phyloP scores from a whole-genome alignment of 2,888 invertebrate species.

The Esperia sulphurella region DNA sequence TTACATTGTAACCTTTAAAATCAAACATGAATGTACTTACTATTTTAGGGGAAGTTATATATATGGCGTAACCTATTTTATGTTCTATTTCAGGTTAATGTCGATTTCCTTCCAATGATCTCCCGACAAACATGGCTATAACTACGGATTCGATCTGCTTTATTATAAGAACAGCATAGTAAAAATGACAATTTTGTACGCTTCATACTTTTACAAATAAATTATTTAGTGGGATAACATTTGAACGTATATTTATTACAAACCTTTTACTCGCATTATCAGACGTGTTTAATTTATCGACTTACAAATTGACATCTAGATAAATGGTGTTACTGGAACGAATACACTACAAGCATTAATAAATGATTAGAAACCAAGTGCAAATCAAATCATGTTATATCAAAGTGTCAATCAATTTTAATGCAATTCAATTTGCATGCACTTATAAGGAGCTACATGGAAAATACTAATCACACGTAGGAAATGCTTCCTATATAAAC shows the following conservation, averaged over 20 bases:
- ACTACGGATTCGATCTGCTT: constrained; percentile 16
- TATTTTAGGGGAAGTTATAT: neutral
- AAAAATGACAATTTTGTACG: constrained; percentile 28
- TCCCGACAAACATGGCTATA: constrained; percentile 17
- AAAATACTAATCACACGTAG: constrained; percentile 13
- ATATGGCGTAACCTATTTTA: neutral
- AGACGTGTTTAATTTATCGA: neutral
- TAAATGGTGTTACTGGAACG: constrained; percentile 24
- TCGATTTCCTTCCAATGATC: constrained; percentile 17
- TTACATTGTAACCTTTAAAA: neutral
- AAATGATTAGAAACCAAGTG: constrained; percentile 13
- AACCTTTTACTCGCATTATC: neutral
- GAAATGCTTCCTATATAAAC: neutral
- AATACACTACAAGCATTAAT: constrained; percentile 18
- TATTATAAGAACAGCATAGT: constrained; percentile 23
- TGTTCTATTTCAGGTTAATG: constrained; percentile 16
- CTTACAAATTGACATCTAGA: constrained; percentile 16
- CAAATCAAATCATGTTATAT: constrained; percentile 22
- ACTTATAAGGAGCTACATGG: constrained; percentile 19
- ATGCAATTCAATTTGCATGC: constrained; percentile 13
- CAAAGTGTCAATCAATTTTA: constrained; percentile 28
- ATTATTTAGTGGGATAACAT: constrained; percentile 32
- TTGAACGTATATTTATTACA: constrained; percentile 1
- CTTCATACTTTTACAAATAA: constrained; percentile 23
- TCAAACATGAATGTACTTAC: neutral